These are phyloP conservation scores for Mionectes macconnelli DNA, from an alignment of 2,113 vertebrate genomes.

Conservation along the genomic window DNA sequence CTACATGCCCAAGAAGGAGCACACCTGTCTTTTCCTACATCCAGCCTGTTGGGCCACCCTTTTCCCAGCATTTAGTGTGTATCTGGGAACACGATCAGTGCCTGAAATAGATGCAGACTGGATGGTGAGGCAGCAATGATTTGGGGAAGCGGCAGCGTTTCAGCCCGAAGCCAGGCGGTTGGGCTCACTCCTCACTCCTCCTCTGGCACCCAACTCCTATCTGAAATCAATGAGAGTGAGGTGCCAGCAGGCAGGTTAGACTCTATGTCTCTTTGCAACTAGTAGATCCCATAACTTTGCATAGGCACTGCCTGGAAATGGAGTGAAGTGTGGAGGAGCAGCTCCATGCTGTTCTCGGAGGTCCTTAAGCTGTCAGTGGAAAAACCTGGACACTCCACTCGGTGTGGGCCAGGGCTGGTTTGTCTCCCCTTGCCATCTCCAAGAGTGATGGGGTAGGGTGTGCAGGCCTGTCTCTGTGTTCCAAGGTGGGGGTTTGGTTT, in stretches of 20 bases:
- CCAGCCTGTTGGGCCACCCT: neutral
- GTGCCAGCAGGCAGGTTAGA: conserved; percentile 41
- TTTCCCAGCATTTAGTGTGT: neutral
- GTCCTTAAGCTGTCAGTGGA: neutral
- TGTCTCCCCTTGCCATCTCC: neutral
- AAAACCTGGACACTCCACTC: fast-evolving
- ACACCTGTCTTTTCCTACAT: neutral
- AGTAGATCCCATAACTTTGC: neutral
- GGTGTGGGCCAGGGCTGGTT: fast-evolving
- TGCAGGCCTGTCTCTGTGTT: fast-evolving
- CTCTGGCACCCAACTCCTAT: neutral
- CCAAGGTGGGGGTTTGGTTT: neutral
- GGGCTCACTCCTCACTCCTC: neutral
- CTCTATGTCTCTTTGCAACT: conserved; percentile 22
- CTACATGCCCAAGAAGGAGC: neutral
- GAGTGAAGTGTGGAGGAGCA: fast-evolving
- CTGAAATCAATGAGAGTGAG: conserved; percentile 30
- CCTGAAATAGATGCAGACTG: neutral
- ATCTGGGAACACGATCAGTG: neutral
- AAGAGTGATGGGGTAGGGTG: fast-evolving
- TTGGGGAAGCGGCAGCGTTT: neutral
- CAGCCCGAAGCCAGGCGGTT: neutral
- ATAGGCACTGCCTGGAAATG: neutral
- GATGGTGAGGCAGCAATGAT: neutral
- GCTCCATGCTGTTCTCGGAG: neutral